Evolutionary conservation across 2,797 vertebrate genomes (phyloP).

Genomic region (Novumbra hubbsi): DNA sequence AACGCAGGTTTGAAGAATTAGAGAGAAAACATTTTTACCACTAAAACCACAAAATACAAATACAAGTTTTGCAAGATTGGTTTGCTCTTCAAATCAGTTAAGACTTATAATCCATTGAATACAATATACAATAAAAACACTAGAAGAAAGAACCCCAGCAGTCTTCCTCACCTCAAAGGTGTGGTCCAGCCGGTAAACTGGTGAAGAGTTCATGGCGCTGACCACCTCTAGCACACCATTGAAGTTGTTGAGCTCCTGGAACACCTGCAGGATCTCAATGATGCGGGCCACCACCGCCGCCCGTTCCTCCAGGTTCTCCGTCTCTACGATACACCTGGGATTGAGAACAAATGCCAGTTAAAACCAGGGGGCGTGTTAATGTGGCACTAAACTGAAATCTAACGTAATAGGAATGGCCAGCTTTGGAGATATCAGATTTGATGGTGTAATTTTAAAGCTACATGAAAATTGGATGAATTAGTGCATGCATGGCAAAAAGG

Average conservation of each 20-base stretch:
- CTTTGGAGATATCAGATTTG: too few species aligned
- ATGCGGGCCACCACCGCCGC: conserved; percentile 89
- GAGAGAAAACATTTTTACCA: too few species aligned
- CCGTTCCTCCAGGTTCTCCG: conserved; percentile 93
- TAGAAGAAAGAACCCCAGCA: neutral
- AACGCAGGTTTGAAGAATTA: too few species aligned
- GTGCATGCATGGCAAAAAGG: too few species aligned
- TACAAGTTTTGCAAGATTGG: too few species aligned
- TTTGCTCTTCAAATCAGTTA: too few species aligned
- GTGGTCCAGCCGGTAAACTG: conserved; percentile 94
- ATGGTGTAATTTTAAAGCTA: too few species aligned
- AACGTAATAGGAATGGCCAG: too few species aligned
- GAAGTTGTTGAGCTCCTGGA: conserved; percentile 97
- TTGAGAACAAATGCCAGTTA: conserved; percentile 26
- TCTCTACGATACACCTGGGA: conserved; percentile 91
- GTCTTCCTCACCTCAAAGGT: conserved; percentile 87
- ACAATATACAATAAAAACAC: too few species aligned
- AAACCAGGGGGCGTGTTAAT: neutral
- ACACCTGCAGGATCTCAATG: conserved; percentile 97
- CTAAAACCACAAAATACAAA: too few species aligned
- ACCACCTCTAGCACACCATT: conserved; percentile 96
- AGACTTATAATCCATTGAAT: too few species aligned
- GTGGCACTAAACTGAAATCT: neutral
- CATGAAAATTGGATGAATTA: too few species aligned
- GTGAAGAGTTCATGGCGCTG: conserved; percentile 96